A percentile compares a stretch with the other conserved stretches of the same genome.
Evolutionary conservation across 2,797 vertebrate species (phyloP).

Genomic region (Setipinna tenuifilis): DNA sequence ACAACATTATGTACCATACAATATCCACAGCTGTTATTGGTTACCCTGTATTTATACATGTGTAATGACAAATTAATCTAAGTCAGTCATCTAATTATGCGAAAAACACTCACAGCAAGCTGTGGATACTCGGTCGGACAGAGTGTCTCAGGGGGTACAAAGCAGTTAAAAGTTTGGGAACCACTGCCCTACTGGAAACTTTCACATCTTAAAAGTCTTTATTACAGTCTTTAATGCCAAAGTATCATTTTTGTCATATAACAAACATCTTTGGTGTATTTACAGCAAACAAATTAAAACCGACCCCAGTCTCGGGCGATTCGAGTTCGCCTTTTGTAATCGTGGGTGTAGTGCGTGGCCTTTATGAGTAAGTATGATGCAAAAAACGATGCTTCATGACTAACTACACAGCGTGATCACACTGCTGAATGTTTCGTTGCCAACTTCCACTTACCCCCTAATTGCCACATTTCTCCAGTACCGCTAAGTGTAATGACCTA

Average conservation of each 20-base stretch:
- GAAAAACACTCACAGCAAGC: too few species aligned
- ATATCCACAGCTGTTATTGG: too few species aligned
- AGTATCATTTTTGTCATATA: background rate
- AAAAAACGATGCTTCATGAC: background rate
- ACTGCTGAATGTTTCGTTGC: background rate
- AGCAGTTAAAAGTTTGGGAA: too few species aligned
- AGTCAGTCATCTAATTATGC: too few species aligned
- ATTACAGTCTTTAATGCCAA: too few species aligned
- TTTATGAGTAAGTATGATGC: background rate
- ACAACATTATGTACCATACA: too few species aligned
- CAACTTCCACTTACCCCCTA: background rate
- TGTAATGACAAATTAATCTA: too few species aligned
- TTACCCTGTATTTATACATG: too few species aligned
- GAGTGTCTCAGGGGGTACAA: too few species aligned
- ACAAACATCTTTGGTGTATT: background rate
- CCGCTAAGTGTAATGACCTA: background rate
- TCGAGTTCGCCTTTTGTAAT: background rate
- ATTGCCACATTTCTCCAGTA: conserved; percentile 4
- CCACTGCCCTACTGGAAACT: too few species aligned
- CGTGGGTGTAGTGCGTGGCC: background rate
- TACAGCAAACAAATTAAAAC: background rate
- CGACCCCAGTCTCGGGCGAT: too few species aligned
- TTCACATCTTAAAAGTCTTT: background rate
- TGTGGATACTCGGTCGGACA: too few species aligned
- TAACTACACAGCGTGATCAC: background rate